Conservation (phyloP, 2,113 vertebrate genomes). For the Phocoena phocoena region DNA sequence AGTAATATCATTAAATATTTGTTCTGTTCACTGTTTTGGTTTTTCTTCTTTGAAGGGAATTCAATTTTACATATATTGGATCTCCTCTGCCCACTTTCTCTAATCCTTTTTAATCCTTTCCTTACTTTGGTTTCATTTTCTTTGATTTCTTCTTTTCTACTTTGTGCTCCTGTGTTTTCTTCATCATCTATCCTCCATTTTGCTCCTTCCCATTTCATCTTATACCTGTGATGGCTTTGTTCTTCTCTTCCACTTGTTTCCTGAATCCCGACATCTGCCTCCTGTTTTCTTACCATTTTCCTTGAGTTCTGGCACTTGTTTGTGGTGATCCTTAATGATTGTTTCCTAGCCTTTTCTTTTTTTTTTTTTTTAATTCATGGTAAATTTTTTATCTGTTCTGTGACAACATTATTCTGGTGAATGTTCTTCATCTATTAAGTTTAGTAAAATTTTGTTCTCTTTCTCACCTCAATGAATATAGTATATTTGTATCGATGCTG, state of each 20-base stretch:
- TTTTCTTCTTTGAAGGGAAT: neutral
- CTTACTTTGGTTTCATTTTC: neutral
- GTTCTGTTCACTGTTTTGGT: neutral
- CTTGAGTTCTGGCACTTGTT: neutral
- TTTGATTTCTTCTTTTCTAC: neutral
- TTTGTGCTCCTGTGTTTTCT: neutral
- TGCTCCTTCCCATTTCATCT: neutral
- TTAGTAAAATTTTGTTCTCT: neutral
- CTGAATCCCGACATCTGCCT: neutral
- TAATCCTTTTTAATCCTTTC: neutral
- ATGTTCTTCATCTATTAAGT: neutral
- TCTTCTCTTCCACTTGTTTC: neutral
- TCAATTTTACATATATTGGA: neutral
- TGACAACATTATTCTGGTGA: neutral
- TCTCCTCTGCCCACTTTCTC: neutral
- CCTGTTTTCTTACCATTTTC: neutral
- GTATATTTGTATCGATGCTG: neutral
- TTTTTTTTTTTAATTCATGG: neutral
- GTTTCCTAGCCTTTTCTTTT: neutral
- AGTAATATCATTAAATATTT: neutral
- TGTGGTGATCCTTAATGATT: neutral
- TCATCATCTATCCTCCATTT: neutral
- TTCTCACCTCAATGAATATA: neutral
- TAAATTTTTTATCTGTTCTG: neutral
- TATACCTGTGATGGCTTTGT: neutral